Percentiles rank a stretch among this genome's conserved stretches.
Evolutionary conservation across 1,140 invertebrate genomes (phyloP).

Genomic region (Hylaeus anthracinus): DNA sequence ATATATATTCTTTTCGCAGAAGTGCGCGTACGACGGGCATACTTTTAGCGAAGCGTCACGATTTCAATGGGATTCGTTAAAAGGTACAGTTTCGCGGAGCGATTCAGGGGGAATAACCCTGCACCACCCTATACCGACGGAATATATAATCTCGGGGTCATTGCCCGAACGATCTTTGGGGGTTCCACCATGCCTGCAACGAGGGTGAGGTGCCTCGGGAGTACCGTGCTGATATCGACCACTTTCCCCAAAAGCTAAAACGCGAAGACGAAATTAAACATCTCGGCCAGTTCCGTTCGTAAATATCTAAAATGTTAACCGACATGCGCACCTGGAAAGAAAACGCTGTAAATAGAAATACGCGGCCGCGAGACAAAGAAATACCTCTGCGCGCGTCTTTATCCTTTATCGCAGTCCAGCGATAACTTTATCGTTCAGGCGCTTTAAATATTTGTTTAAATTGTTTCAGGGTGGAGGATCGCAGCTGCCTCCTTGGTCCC

Average conservation of each 20-base stretch:
- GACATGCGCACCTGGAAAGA: not conserved
- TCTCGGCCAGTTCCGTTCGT: not conserved
- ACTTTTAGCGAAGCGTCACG: not conserved
- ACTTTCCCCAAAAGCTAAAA: constrained; percentile 61
- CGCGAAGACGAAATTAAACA: constrained; percentile 34
- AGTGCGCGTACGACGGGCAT: too few species aligned
- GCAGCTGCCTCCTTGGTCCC: too few species aligned
- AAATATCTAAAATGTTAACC: not conserved
- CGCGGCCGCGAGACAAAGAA: too few species aligned
- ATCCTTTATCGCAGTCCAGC: too few species aligned
- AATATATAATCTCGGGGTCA: constrained; percentile 73
- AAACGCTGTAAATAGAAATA: not conserved
- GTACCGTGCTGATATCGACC: constrained; percentile 66
- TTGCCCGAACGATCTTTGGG: constrained; percentile 78
- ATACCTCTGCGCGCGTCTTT: too few species aligned
- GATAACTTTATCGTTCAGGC: too few species aligned
- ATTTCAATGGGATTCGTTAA: constrained; percentile 8
- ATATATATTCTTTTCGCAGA: not conserved
- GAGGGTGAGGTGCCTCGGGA: constrained; percentile 66
- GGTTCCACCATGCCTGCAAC: constrained; percentile 67
- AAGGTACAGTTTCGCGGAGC: constrained; percentile 29
- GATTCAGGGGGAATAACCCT: constrained; percentile 49
- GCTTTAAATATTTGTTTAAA: too few species aligned
- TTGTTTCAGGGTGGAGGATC: too few species aligned
- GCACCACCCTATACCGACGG: constrained; percentile 50